phyloP scores from a whole-genome alignment of 1,140 invertebrate species.

The Drosophila lini region DNA sequence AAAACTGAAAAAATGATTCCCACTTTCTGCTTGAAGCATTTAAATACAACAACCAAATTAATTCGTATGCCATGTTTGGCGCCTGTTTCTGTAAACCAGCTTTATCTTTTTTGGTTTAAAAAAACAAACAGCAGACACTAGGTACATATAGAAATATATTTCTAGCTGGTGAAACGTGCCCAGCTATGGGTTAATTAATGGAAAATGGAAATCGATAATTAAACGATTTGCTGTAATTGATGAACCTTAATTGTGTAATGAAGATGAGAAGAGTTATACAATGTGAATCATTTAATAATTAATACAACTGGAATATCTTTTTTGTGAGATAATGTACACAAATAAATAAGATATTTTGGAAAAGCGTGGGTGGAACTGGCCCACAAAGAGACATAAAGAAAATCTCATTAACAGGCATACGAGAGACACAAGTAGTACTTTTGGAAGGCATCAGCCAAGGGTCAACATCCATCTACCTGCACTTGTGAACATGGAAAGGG shows the following conservation, averaged over 20 bases:
- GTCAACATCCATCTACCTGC: conserved; percentile 29
- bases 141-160: conserved; percentile 1
- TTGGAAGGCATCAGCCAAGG: conserved; percentile 19
- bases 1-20: conserved; percentile 45
- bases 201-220: conserved; percentile 30
- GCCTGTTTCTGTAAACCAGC: conserved; percentile 69
- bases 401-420: conserved; percentile 15
- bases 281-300: conserved; percentile 21
- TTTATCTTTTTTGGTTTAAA: conserved; percentile 57
- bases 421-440: conserved; percentile 27
- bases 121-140: conserved; percentile 58
- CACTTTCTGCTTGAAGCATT: conserved; percentile 59
- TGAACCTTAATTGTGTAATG: conserved; percentile 36
- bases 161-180: conserved; percentile 7
- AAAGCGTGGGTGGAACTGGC: conserved; percentile 16
- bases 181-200: conserved; percentile 38
- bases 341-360: conserved; percentile 14
- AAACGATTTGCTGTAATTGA: conserved; percentile 33
- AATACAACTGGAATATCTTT: not conserved
- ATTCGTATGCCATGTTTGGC: conserved; percentile 74
- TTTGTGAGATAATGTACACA: not conserved
- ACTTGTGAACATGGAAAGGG: conserved; percentile 10
- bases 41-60: conserved; percentile 71
- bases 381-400: conserved; percentile 43
- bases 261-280: not conserved